Base-by-base conservation (phyloP, 1,140 invertebrate species). In the Patella vulgata region DNA sequence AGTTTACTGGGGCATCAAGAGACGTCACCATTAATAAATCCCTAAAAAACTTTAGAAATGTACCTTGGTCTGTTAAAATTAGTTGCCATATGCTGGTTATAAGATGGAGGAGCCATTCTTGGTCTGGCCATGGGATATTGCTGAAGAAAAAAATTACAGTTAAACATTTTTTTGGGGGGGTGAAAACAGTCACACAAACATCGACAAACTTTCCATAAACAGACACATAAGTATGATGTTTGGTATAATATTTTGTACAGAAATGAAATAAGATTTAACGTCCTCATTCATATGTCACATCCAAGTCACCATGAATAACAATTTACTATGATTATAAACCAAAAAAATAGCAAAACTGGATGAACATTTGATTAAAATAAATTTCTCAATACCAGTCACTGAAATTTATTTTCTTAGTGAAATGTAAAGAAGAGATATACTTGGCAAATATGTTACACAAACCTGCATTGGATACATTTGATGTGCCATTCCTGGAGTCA, bases 71-170 rank as follows among this genome's bases (percentile, higher is more conserved):
- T 62, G 43, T 27, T 14, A 36, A 36, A 54, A 36, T 39, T 55
- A 30, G 54, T 43, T 40, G 52, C 33, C 51, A 62, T 47, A n/a
- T 50, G 42, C 28, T 62, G 59, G 11, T 53, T 62, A 28, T 62
- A 62, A 1, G 51, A 44, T 19, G 59, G 59, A 25, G 59, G 59
- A 19, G 42, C 14, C 14, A 55, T 33, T 27, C 59, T 27, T 33
- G 48, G 59, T 55, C 51, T 46, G 51, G 53, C 53, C 14, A 27
- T 51, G 51, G 48, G 53, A 21, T 1, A 19, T 42, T 44, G 19
- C 19, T 30, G 33, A 36, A 36, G 33, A 36, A 36, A 36, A 36
- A 36, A 36, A 36, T 36, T 50, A 4, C 8, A 50, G 8, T 50
- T 23, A 25, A 40, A 21, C 12, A 39, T 8, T 25, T 40, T 39